Evolutionary conservation across 2,888 invertebrate species (phyloP), one percentile per base, ranked within the genome.

Genomic region (Amiota mariae): DNA sequence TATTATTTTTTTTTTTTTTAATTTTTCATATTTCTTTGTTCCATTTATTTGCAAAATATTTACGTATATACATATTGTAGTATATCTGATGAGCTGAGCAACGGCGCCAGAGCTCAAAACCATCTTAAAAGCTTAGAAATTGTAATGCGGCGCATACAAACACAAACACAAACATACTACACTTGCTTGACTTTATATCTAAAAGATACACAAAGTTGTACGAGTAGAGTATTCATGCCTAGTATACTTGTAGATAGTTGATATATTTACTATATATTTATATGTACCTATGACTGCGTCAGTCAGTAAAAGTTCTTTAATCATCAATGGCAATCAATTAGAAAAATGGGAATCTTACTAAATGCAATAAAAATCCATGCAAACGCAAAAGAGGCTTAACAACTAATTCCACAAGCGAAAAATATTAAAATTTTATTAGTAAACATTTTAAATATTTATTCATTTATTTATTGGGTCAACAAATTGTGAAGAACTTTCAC

Each of bases 21-120:
- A 61, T 67, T 66, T 72, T 68, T 63, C 70, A 61, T 67, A 70
- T 66, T 72, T 54, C 64, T 66, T 51, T 70, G 47, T 77, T 57
- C 72, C 54, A 75, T 74, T 75, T 85, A 84, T 83, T 85, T 72
- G 85, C 85, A 59, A 15, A 81, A 85, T 81, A 79, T 84, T 85
- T 85, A 73, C 18, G n/a, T 81, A 79, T 84, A 85, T 85, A 73
- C n/a, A n/a, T n/a, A n/a, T n/a, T n/a, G n/a, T n/a, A 11, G n/a
- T 11, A 59, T 59, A 20, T 18, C 59, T 15, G 13, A 59, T 59
- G 59, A 12, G 15, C 59, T 59, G 59, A 59, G 8, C 59, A 24
- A 57, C 82, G 86, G 87, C 87, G 87, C 87, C 87, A 87, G 79
- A 78, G 85, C 84, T 87, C 87, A 85, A 77, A 76, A 77, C 81